Evolutionary conservation across 2,888 invertebrate species (phyloP).

Genomic region (Lasioglossum leucozonium): DNA sequence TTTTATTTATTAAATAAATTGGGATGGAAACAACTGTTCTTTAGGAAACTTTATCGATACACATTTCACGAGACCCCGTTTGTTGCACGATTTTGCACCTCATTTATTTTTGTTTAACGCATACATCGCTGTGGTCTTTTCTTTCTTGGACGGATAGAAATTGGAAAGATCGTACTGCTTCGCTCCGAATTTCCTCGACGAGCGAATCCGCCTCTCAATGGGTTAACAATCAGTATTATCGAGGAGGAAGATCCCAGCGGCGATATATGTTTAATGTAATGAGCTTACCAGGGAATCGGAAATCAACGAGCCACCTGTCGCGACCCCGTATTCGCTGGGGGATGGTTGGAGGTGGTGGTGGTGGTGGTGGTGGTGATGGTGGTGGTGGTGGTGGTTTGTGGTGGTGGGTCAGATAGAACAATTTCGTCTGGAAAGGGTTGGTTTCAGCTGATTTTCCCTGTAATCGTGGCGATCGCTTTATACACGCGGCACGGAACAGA

Average conservation of each 20-base stretch:
- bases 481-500: slow-evolving; percentile 1
- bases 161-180: not conserved
- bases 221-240: not conserved
- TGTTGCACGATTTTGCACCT: too few species aligned
- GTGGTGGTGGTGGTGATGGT: not conserved
- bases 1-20: too few species aligned
- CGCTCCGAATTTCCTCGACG: not conserved
- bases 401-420: not conserved
- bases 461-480: slow-evolving; percentile 20
- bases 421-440: slow-evolving; percentile 16
- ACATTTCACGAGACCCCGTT: too few species aligned
- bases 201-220: not conserved
- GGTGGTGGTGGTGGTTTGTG: not conserved
- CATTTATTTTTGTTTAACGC: too few species aligned
- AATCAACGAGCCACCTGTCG: slow-evolving; percentile 17
- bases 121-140: not conserved
- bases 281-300: not conserved
- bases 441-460: slow-evolving; percentile 20
- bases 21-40: too few species aligned
- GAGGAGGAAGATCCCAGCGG: not conserved
- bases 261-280: not conserved
- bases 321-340: slow-evolving; percentile 1
- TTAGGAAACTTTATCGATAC: too few species aligned
- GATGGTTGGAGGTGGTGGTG: not conserved
- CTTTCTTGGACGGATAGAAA: not conserved